Conservation (phyloP, 2,113 vertebrate genomes). For the Bombycilla garrulus region DNA sequence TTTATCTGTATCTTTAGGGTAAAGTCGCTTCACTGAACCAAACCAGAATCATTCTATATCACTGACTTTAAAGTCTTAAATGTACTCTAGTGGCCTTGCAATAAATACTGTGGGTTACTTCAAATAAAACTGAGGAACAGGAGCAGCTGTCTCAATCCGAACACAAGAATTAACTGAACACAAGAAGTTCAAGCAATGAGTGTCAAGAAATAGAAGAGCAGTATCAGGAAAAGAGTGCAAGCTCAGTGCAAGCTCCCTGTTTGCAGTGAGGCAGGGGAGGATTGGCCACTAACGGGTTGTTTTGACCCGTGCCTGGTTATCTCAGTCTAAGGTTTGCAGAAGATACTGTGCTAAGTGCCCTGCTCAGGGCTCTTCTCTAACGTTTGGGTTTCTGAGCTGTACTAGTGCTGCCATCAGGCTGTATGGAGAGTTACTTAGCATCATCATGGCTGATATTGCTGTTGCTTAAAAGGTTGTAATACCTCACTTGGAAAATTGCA, state of each 20-base stretch:
- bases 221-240: neutral
- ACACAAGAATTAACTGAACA: neutral
- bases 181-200: neutral
- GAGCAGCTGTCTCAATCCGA: neutral
- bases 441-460: neutral
- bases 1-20: neutral
- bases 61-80: neutral
- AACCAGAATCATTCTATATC: neutral
- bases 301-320: neutral
- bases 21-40: neutral
- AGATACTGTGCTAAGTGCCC: neutral
- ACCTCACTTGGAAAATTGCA: neutral
- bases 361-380: neutral
- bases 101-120: neutral
- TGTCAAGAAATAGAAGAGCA: neutral
- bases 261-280: neutral
- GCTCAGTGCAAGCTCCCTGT: neutral
- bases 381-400: neutral
- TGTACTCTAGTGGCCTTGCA: neutral
- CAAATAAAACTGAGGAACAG: neutral
- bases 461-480: neutral
- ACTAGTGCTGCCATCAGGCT: neutral
- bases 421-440: neutral
- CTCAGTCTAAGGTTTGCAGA: neutral
- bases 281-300: neutral